These are phyloP conservation scores for Sarcophaga variegata DNA, from an alignment of 2,888 invertebrate species.

Conservation along the genomic window DNA sequence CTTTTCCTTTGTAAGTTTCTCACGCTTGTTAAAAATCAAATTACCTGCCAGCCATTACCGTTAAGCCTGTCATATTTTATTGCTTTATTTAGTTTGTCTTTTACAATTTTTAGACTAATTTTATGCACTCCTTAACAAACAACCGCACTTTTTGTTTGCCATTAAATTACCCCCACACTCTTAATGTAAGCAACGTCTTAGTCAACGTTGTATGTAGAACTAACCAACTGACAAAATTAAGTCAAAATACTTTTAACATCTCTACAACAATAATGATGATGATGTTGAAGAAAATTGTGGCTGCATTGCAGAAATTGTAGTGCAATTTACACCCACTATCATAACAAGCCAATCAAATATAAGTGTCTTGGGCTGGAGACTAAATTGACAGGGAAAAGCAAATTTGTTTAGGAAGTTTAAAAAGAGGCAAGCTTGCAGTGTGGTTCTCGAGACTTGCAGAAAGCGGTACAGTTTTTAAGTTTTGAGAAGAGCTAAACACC, in stretches of 20 bases:
- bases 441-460: background rate
- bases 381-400: background rate
- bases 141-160: conserved; percentile 1
- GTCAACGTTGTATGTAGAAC: background rate
- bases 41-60: conserved; percentile 18
- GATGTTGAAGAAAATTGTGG: conserved; percentile 37
- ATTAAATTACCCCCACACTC: conserved; percentile 62
- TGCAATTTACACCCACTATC: conserved; percentile 74
- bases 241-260: conserved; percentile 65
- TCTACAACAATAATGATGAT: conserved; percentile 56
- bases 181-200: background rate
- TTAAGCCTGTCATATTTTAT: conserved; percentile 4
- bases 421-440: background rate
- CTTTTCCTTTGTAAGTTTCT: conserved; percentile 24
- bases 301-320: conserved; percentile 63
- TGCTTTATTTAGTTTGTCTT: background rate
- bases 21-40: conserved; percentile 60
- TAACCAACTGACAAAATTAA: conserved; percentile 64
- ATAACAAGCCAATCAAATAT: conserved; percentile 50
- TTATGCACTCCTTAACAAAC: conserved; percentile 42
- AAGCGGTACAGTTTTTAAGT: background rate
- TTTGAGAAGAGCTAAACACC: too few species aligned
- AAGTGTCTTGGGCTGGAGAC: conserved; percentile 33
- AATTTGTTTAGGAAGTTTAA: conserved; percentile 32
- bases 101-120: conserved; percentile 28